Conservation (phyloP, 2,797 vertebrate species). For the Chelonia mydas region DNA sequence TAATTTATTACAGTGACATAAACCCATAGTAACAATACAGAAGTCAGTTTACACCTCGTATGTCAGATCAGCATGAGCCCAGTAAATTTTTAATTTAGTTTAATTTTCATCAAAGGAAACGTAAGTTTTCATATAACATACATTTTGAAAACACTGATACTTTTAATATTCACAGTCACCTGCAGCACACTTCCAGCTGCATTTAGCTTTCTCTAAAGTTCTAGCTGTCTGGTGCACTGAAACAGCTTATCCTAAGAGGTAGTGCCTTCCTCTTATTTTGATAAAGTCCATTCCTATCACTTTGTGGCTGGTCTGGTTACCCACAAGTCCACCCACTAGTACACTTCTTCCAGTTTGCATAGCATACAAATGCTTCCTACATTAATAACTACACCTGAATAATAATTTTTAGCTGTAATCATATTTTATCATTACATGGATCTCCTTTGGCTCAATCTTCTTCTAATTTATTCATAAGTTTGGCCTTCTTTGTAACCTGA, state of each 20-base stretch:
- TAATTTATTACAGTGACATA: neutral
- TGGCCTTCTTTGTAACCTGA: neutral
- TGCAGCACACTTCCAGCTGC: neutral
- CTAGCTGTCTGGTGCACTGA: neutral
- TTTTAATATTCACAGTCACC: neutral
- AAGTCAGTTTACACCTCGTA: neutral
- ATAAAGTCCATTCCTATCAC: neutral
- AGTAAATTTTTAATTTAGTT: neutral
- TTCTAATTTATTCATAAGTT: neutral
- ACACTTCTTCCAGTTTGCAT: neutral
- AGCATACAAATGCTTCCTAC: neutral
- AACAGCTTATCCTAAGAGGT: neutral
- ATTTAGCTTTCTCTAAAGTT: neutral
- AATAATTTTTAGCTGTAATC: neutral
- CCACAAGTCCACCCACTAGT: neutral
- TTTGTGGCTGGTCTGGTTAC: neutral
- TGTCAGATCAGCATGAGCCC: neutral
- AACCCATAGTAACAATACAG: accelerated
- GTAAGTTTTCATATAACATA: neutral
- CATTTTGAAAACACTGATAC: neutral
- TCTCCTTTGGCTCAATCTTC: neutral
- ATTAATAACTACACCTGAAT: neutral
- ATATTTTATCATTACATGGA: neutral
- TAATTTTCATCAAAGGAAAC: neutral
- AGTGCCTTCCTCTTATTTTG: neutral